Base-by-base conservation (phyloP, 1,140 invertebrate genomes). In the Phenacoccus solenopsis region DNA sequence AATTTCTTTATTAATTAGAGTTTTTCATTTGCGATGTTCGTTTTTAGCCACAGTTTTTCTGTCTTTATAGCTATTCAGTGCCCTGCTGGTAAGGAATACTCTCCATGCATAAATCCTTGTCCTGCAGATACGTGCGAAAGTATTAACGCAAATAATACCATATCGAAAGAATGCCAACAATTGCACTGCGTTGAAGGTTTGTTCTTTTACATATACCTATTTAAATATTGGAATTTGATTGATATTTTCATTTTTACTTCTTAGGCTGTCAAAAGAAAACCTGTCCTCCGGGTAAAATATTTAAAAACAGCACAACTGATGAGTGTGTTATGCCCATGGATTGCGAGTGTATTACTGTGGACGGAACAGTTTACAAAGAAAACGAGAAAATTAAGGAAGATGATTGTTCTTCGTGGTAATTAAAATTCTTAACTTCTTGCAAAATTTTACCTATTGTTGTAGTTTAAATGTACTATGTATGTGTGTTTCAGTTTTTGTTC, bases 331-430 rank as follows among this genome's bases (percentile, higher is more conserved):
- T 89, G 0, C 84, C 84, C 49, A 79, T 83, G 3, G 79, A 82
- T 35, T 94, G 71, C 28, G 21, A 38, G n/a, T 64, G 87, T 77
- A 81, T 86, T 76, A 81, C 84, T n/a, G 78, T 87, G 1, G 82
- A 89, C 71, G 88, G 85, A 0, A 81, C 77, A 68, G 74, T 76
- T 7, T 87, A 88, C 74, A 86, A 87, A 70, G 90, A 94, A 78
- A 91, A 91, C 7, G 90, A 93, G 76, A 72, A 87, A 21, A 83
- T 92, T 0, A 83, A 85, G 70, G 82, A 86, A 70, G 88, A 91
- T 76, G 82, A 81, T 0, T 94, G 90, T 77, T 88, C 91, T 73
- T 86, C 84, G 0, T 93, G 91, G 82, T 83, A 74, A 77, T 76
- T 76, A 28, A 24, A 20, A 59, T n/a, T n/a, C 1, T 49, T 64